Percentiles rank a stretch among this genome's conserved stretches.
phyloP scores from a whole-genome alignment of 2,888 invertebrate species.

The Leptopilina drosophilae region DNA sequence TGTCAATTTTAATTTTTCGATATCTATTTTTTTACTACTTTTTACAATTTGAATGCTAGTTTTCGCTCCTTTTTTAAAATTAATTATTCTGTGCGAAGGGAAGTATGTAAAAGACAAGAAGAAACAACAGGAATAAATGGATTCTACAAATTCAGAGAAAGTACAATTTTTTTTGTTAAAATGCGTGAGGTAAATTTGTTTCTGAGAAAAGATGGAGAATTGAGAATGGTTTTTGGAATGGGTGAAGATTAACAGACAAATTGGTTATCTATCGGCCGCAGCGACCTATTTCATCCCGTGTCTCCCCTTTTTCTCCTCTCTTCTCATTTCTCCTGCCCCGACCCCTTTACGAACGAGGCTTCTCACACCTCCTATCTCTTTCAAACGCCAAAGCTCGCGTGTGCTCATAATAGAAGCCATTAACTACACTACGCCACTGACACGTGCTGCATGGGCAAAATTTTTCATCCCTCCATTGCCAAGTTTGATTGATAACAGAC shows the following conservation, averaged over 20 bases:
- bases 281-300: conserved; percentile 45
- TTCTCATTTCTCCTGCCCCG: conserved; percentile 39
- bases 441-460: conserved; percentile 66
- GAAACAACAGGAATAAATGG: no score
- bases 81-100: no score
- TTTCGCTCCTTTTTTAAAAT: no score
- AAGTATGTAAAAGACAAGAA: no score
- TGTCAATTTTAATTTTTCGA: no score
- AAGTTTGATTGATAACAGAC: conserved; percentile 61
- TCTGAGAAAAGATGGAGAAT: conserved; percentile 18
- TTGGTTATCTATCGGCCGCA: conserved; percentile 61
- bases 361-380: conserved; percentile 42
- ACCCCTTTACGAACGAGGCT: neutral
- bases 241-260: conserved; percentile 59
- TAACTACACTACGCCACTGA: conserved; percentile 67
- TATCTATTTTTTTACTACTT: no score
- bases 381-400: conserved; percentile 21
- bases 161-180: no score
- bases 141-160: no score
- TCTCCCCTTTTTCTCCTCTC: conserved; percentile 32
- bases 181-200: conserved; percentile 4
- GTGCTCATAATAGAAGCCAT: conserved; percentile 68
- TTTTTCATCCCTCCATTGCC: conserved; percentile 66
- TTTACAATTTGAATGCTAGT: no score
- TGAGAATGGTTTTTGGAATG: neutral